Conservation (phyloP, 2,113 vertebrate genomes). For the Sterna hirundo region DNA sequence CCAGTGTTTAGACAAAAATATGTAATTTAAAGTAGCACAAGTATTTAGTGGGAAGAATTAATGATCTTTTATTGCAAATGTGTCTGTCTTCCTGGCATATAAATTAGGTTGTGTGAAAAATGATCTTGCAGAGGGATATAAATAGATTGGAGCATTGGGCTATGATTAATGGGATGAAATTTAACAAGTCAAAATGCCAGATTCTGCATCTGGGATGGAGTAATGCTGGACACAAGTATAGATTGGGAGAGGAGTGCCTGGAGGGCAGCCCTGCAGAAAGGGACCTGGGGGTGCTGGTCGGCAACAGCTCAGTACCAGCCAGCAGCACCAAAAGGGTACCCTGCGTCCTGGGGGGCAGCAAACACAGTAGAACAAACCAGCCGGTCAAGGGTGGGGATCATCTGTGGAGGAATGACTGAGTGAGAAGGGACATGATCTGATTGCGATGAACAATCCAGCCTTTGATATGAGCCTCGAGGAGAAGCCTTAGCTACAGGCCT, state of each 20-base stretch:
- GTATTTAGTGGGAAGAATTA: not conserved
- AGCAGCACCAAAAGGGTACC: not conserved
- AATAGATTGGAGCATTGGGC: not conserved
- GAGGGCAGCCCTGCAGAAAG: not conserved
- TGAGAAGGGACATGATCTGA: no score
- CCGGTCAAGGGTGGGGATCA: rapidly evolving
- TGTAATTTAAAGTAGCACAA: not conserved
- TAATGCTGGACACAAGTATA: not conserved
- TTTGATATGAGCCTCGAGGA: no score
- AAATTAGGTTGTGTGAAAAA: not conserved
- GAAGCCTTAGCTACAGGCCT: no score
- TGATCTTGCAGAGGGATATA: not conserved
- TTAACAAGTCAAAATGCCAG: not conserved
- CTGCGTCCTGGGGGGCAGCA: not conserved
- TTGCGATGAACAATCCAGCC: no score
- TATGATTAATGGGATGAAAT: not conserved
- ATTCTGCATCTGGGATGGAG: not conserved
- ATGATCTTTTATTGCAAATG: not conserved
- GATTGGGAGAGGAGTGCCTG: not conserved
- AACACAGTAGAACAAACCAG: not conserved
- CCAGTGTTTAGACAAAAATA: not conserved
- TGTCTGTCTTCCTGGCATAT: not conserved
- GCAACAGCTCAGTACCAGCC: not conserved
- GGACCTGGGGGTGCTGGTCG: not conserved
- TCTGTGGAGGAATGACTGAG: no score